Base-by-base conservation (phyloP, 2,888 invertebrate species). In the Endotricha flammealis region DNA sequence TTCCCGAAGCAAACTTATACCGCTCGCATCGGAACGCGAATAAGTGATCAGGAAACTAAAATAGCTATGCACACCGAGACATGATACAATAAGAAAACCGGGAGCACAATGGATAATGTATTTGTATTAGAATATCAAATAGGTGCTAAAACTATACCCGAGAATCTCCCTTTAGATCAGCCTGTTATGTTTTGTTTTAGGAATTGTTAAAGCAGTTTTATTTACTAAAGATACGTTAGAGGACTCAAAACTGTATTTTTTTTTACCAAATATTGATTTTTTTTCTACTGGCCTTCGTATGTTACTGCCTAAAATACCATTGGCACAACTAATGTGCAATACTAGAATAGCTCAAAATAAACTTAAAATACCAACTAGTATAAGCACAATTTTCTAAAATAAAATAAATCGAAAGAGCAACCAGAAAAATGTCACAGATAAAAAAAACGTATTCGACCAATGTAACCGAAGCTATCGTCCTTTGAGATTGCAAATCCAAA, bases 1-100 rank as follows among this genome's bases (percentile, higher is more conserved):
- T 56, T 58, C 50, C n/a, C 51, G 42, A 53, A 51, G 46, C 46
- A 40, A 46, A 48, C 56, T 50, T 57, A 61, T 66, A 60, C 57
- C 59, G 62, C 60, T 38, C 46, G 53, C 63, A 68, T 64, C 57
- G 54, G 61, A 67, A 65, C 58, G 67, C 61, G 46, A 73, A 71
- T 63, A 73, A 75, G 72, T 76, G 74, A 78, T 77, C 79, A 77
- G 67, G 73, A 72, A 71, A 72, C 66, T 70, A 66, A 77, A 81
- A 79, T 77, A 77, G 73, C 64, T 48, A 56, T 63, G 63, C 53
- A 48, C 51, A 45, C 44, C 4, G 46, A 61, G 59, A 53, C 60
- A 64, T 49, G 59, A 69, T 62, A 62, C 58, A 66, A 65, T 56
- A 67, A 52, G 60, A 69, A 64, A 52, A 49, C 52, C 52, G 54